Evolutionary conservation across 2,797 vertebrate genomes (phyloP), one percentile per base, ranked within the genome.

Genomic region (Clarias laeviceps): DNA sequence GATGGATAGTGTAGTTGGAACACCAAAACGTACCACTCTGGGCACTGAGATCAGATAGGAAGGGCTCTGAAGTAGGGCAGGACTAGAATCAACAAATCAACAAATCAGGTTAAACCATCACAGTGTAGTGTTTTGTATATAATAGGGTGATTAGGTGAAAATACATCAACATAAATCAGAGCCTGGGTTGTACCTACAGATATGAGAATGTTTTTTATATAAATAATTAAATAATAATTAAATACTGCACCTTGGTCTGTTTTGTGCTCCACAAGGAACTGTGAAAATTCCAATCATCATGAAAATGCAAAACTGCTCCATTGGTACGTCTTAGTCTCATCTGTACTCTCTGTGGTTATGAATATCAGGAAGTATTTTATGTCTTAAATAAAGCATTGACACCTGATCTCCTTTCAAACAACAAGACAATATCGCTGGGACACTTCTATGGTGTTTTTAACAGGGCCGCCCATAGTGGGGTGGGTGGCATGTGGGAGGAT

Each of bases 41-140:
- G 93, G 91, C 34, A 82, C 78, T n/a, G 93, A 87, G 83, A 95
- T 88, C 87, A 95, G 87, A 85, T 94, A 95, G 5, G 91, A 89
- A 4, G 92, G 85, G 57, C 17, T 86, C 2, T 50, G 73, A 7
- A 7, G 7, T 0, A 77, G 61, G 22, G 91, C 91, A 86, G 29
- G 65, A 73, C 80, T 82, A 45, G 56, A 17, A 65, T 50, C 27
- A 37, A 61, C 64, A 82, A 82, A 22, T 40, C 15, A 79, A 76
- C 32, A 40, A 8, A 29, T 72, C 17, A 82, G 64, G 27, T 68
- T 56, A 24, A 56, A 12, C 1, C 50, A 20, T 66, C 6, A 29
- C 37, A 69, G 37, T 70, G 57, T 70, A 45, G 9, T 24, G 14
- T 14, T 62, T 14, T 79, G 9, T 20, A 3, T 27, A 12, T 8